These are phyloP conservation scores for Thunnus thynnus DNA, from an alignment of 2,113 vertebrate species.

Conservation along the genomic window DNA sequence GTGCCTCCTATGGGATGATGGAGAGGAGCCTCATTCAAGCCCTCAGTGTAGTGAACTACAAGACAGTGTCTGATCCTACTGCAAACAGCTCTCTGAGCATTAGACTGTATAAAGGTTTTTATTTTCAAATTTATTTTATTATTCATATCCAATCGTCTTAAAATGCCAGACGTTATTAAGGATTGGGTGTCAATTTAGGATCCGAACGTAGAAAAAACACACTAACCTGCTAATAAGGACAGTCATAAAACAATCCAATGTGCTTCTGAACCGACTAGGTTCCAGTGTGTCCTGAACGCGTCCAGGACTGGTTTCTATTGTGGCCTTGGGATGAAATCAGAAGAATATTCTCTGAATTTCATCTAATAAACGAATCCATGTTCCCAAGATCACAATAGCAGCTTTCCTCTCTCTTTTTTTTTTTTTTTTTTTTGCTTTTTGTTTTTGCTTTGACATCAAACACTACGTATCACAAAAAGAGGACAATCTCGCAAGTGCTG, in stretches of 20 bases:
- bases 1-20: conserved; percentile 53
- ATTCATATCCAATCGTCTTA: conserved; percentile 40
- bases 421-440: neutral
- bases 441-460: conserved; percentile 65
- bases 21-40: conserved; percentile 50
- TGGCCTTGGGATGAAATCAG: conserved; percentile 46
- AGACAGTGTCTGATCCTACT: conserved; percentile 37
- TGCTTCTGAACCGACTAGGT: conserved; percentile 67
- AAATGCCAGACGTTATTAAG: conserved; percentile 31
- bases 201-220: conserved; percentile 58
- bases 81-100: conserved; percentile 45
- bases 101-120: conserved; percentile 25
- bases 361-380: conserved; percentile 6
- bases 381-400: conserved; percentile 49
- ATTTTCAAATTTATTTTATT: neutral
- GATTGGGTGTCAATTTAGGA: conserved; percentile 56
- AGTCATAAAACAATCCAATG: conserved; percentile 61
- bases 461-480: conserved; percentile 41
- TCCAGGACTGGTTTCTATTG: conserved; percentile 41
- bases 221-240: conserved; percentile 40
- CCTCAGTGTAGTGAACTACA: conserved; percentile 37
- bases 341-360: neutral
- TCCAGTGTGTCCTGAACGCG: conserved; percentile 34
- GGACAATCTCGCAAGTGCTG: conserved; percentile 60
- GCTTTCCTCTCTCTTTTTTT: neutral